Percentiles rank a stretch among this genome's conserved stretches.
These are phyloP conservation scores for Microcebus griseorufus DNA, from an alignment of 2,113 vertebrate species.

Conservation along the genomic window DNA sequence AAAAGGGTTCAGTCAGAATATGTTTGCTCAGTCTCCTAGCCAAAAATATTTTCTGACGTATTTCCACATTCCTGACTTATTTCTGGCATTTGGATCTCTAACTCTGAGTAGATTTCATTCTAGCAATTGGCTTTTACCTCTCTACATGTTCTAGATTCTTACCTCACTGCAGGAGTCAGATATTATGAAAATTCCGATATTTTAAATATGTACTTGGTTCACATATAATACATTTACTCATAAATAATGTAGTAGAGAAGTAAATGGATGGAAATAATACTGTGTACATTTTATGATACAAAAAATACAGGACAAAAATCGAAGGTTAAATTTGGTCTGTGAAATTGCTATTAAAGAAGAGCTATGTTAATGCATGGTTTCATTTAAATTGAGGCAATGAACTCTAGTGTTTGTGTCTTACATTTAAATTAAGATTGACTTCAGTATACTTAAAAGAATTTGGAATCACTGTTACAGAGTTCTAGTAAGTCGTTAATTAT, in stretches of 20 bases:
- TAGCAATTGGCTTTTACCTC: background rate
- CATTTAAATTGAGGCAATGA: background rate
- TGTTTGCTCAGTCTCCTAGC: background rate
- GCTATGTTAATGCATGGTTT: background rate
- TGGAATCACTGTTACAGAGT: conserved; percentile 23
- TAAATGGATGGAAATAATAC: background rate
- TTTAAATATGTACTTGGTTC: conserved; percentile 12
- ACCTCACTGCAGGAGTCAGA: background rate
- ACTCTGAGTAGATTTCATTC: background rate
- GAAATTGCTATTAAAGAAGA: conserved; percentile 23
- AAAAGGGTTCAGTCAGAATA: background rate
- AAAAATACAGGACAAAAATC: conserved; percentile 6
- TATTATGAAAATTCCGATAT: conserved; percentile 29
- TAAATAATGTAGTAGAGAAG: conserved; percentile 19
- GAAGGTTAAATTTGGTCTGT: background rate
- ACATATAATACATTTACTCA: background rate
- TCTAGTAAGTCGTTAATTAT: conserved; percentile 61
- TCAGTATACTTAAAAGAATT: conserved; percentile 19
- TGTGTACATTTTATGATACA: background rate
- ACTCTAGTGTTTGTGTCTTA: background rate
- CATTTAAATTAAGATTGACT: conserved; percentile 50
- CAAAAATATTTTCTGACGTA: background rate
- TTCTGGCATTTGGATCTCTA: background rate
- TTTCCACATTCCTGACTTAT: background rate
- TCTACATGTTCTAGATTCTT: background rate